A percentile compares a stretch with the other conserved stretches of the same genome.
Conservation (phyloP, 1,140 invertebrate genomes). For the Neodiprion pinetum region DNA sequence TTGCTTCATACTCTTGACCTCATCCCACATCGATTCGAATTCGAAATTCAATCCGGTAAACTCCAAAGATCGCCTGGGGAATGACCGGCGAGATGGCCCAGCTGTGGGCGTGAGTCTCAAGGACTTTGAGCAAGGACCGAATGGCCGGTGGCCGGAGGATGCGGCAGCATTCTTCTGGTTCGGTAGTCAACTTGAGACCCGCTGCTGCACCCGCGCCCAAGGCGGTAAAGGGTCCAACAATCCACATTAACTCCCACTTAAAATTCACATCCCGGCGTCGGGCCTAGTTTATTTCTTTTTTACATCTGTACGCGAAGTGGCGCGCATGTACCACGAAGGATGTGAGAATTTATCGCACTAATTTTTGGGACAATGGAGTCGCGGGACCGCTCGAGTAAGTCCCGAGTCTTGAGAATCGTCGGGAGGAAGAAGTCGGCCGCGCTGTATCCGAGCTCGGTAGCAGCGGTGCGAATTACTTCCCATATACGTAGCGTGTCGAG, state of each 20-base stretch:
- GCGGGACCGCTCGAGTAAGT: slow-evolving; percentile 5
- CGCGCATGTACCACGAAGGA: slow-evolving; percentile 15
- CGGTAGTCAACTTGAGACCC: no score
- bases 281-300: slow-evolving; percentile 3
- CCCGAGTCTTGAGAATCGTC: slow-evolving; percentile 13
- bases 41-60: no score
- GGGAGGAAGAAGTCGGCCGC: background rate
- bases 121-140: no score
- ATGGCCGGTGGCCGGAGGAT: no score
- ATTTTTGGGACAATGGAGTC: slow-evolving; percentile 46
- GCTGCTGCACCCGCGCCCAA: background rate
- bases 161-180: no score
- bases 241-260: slow-evolving; percentile 28
- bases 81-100: no score
- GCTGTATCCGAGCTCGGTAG: slow-evolving; percentile 22
- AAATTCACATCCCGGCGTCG: slow-evolving; percentile 23
- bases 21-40: no score
- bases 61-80: no score
- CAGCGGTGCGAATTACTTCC: slow-evolving; percentile 45
- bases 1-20: no score
- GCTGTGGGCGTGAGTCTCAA: no score
- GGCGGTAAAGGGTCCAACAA: slow-evolving; percentile 11
- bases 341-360: slow-evolving; percentile 44
- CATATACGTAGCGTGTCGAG: slow-evolving; percentile 43
- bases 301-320: background rate